A percentile compares a stretch with the other conserved stretches of the same genome.
phyloP scores from a whole-genome alignment of 2,888 invertebrate genomes.

The Eulithis testata region DNA sequence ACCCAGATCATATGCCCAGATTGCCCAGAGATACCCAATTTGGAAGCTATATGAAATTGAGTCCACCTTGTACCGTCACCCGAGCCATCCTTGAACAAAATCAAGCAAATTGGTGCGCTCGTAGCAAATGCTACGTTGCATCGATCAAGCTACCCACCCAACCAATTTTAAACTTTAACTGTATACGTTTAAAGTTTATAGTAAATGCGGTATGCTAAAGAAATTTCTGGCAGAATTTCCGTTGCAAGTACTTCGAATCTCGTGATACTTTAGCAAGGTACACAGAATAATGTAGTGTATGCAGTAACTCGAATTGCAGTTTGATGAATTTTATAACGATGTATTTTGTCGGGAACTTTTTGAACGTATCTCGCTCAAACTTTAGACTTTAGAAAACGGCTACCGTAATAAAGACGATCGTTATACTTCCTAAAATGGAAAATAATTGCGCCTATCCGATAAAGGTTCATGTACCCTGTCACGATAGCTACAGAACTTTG shows the following conservation, averaged over 20 bases:
- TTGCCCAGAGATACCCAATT: slow-evolving; percentile 20
- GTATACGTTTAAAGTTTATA: slow-evolving; percentile 37
- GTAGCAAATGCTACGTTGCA: slow-evolving; percentile 66
- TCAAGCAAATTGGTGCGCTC: slow-evolving; percentile 71
- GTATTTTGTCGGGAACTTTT: slow-evolving; percentile 45
- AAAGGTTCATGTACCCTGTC: too few relatives aligned
- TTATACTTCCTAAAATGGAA: too few relatives aligned
- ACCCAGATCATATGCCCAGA: slow-evolving; percentile 9
- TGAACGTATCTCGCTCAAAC: slow-evolving; percentile 28
- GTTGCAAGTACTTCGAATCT: slow-evolving; percentile 63
- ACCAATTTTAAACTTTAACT: slow-evolving; percentile 44
- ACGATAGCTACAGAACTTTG: too few relatives aligned
- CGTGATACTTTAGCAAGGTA: slow-evolving; percentile 65
- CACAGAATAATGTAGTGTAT: slow-evolving; percentile 59
- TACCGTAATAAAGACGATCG: background rate
- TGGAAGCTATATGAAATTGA: slow-evolving; percentile 22
- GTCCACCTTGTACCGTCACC: slow-evolving; percentile 38
- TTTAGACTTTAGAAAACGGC: background rate
- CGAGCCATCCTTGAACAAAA: slow-evolving; percentile 62
- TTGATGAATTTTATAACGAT: slow-evolving; percentile 62
- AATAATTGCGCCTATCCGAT: too few relatives aligned
- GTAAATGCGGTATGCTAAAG: slow-evolving; percentile 25
- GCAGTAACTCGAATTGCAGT: slow-evolving; percentile 53
- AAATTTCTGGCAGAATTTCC: slow-evolving; percentile 62
- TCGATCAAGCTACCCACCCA: slow-evolving; percentile 49